Conservation (phyloP, 2,797 vertebrate species). For the Enteromius paludinosus region DNA sequence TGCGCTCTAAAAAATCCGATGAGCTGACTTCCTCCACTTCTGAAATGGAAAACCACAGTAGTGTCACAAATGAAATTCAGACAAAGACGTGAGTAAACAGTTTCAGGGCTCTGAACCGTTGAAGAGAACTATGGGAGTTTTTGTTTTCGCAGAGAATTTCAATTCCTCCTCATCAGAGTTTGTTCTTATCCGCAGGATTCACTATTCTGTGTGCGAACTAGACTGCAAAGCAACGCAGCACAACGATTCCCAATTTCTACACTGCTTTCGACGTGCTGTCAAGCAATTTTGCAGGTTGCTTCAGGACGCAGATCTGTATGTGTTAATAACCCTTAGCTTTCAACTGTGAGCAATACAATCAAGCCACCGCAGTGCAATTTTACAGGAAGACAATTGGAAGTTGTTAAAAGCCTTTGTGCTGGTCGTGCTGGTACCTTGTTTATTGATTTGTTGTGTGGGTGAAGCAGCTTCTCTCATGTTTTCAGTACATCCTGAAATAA, state of each 20-base stretch:
- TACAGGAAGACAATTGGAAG: constrained; percentile 2
- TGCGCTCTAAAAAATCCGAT: neutral
- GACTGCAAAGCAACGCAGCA: neutral
- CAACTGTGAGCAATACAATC: constrained; percentile 11
- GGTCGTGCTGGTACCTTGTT: neutral
- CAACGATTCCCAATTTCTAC: constrained; percentile 33
- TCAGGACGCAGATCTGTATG: constrained; percentile 8
- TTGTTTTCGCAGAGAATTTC: neutral
- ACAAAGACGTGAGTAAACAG: neutral
- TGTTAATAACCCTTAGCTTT: constrained; percentile 47
- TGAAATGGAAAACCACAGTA: neutral
- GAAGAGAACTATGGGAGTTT: constrained; percentile 5
- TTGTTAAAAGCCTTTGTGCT: neutral
- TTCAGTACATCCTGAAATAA: constrained; percentile 8
- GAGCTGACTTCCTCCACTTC: neutral
- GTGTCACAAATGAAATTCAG: constrained; percentile 16
- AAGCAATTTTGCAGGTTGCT: constrained; percentile 32
- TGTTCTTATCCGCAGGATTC: constrained; percentile 9
- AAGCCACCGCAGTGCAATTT: neutral
- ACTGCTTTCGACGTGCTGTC: constrained; percentile 28
- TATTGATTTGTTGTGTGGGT: constrained; percentile 12
- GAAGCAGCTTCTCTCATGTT: neutral
- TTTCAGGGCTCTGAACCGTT: neutral
- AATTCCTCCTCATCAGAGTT: neutral
- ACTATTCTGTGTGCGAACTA: constrained; percentile 4